Evolutionary conservation across 2,888 invertebrate genomes (phyloP).

Genomic region (Clunio marinus): DNA sequence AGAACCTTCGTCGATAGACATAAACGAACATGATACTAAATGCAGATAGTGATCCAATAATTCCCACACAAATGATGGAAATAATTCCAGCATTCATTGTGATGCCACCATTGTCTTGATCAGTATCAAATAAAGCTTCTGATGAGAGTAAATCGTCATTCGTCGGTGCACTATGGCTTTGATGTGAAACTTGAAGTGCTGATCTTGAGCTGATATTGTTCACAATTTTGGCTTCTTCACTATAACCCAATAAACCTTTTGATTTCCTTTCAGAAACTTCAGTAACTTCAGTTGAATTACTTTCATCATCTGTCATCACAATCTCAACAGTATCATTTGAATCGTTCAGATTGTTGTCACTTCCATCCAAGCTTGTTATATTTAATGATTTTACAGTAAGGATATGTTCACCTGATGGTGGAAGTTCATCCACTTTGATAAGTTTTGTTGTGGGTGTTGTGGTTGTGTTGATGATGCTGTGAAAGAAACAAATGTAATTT

Average conservation of each 20-base stretch:
- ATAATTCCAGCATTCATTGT: conserved; percentile 56
- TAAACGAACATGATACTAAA: conserved; percentile 65
- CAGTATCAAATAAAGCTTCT: conserved; percentile 43
- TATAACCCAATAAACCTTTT: conserved; percentile 48
- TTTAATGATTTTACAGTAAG: conserved; percentile 11
- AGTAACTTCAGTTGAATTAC: conserved; percentile 23
- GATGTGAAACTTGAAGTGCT: conserved; percentile 16
- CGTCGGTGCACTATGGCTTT: background rate
- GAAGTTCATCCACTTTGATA: background rate
- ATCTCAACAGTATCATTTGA: conserved; percentile 30
- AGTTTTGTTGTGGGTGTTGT: conserved; percentile 31
- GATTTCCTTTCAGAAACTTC: conserved; percentile 44
- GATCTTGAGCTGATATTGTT: conserved; percentile 42
- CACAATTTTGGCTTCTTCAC: conserved; percentile 46
- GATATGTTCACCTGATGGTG: conserved; percentile 9
- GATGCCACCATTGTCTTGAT: conserved; percentile 21
- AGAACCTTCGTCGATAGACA: conserved; percentile 65
- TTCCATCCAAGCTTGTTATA: background rate
- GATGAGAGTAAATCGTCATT: conserved; percentile 47
- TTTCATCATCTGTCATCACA: conserved; percentile 29
- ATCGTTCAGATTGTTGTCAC: conserved; percentile 6
- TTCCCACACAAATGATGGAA: conserved; percentile 66
- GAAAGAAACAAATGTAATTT: background rate
- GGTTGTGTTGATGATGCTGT: conserved; percentile 5
- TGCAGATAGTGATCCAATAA: conserved; percentile 60